These are phyloP conservation scores for Saxidomus purpurata DNA, from an alignment of 1,140 invertebrate genomes.

Conservation along the genomic window DNA sequence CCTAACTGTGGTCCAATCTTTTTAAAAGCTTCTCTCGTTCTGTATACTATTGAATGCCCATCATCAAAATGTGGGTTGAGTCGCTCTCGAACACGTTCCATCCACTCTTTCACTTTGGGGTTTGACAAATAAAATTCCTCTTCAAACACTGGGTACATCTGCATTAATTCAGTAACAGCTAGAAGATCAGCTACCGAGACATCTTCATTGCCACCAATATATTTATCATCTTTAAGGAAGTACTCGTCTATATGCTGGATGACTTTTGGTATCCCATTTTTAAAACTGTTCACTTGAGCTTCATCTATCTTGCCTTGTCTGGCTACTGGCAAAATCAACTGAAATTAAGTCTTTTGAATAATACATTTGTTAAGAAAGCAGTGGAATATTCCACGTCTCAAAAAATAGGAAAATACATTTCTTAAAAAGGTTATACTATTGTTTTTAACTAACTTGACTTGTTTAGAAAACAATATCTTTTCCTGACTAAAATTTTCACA, in stretches of 20 bases:
- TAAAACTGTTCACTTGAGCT: slow-evolving; percentile 75
- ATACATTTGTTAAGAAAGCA: too few species aligned
- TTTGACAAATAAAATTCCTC: slow-evolving; percentile 89
- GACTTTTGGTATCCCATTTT: slow-evolving; percentile 76
- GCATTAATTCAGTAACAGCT: slow-evolving; percentile 93
- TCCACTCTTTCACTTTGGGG: slow-evolving; percentile 89
- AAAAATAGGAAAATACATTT: too few species aligned
- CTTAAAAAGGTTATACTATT: too few species aligned
- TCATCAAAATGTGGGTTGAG: slow-evolving; percentile 90
- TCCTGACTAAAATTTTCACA: too few species aligned
- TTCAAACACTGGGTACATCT: slow-evolving; percentile 90
- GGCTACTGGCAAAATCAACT: slow-evolving; percentile 56
- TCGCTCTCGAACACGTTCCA: slow-evolving; percentile 88
- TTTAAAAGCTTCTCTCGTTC: slow-evolving; percentile 50
- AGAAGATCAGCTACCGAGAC: slow-evolving; percentile 93
- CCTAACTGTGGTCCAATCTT: slow-evolving; percentile 50
- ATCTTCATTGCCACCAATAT: slow-evolving; percentile 89
- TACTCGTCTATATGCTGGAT: slow-evolving; percentile 84
- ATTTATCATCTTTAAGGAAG: slow-evolving; percentile 86
- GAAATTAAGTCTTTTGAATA: neutral
- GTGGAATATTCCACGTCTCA: too few species aligned
- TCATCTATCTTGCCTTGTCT: slow-evolving; percentile 67
- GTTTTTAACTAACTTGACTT: too few species aligned
- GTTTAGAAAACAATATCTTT: too few species aligned
- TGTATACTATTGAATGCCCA: slow-evolving; percentile 86